Percentiles rank a stretch among this genome's conserved stretches.
Conservation (phyloP, 1,140 invertebrate genomes). For the Drosophila erecta region DNA sequence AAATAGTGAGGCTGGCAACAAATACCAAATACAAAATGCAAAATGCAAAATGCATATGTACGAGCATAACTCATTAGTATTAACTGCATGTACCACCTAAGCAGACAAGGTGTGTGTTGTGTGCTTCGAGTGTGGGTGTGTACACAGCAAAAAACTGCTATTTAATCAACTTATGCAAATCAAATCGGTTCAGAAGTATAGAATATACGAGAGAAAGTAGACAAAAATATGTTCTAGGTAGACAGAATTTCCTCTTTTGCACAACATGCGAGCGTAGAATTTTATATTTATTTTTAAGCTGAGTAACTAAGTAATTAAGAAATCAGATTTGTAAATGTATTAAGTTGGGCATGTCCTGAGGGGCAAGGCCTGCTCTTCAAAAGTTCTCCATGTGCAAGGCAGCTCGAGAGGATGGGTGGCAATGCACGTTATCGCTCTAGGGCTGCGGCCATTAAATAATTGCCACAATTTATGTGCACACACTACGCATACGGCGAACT, state of each 20-base stretch:
- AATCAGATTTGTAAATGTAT: too few species aligned
- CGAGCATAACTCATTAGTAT: constrained; percentile 79
- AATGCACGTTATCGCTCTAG: constrained; percentile 59
- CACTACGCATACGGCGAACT: constrained; percentile 61
- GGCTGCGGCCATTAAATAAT: constrained; percentile 73
- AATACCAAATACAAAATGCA: constrained; percentile 50
- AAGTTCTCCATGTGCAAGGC: background rate
- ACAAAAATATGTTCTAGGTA: too few species aligned
- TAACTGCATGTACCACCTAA: constrained; percentile 60
- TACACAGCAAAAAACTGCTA: constrained; percentile 3
- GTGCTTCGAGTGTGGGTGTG: constrained; percentile 3
- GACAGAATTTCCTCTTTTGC: too few species aligned
- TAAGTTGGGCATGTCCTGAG: too few species aligned
- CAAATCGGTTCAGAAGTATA: too few species aligned
- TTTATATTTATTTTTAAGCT: too few species aligned
- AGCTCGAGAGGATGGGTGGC: constrained; percentile 14
- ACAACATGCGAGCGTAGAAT: too few species aligned
- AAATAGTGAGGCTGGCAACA: constrained; percentile 36
- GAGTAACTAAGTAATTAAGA: too few species aligned
- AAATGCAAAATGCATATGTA: constrained; percentile 57
- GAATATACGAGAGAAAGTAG: too few species aligned
- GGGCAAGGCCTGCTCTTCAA: background rate
- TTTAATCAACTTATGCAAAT: too few species aligned
- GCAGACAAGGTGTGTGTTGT: constrained; percentile 26
- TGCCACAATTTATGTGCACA: constrained; percentile 78